Base-by-base conservation (phyloP, 2,797 vertebrate species). In the Pagetopsis macropterus region DNA sequence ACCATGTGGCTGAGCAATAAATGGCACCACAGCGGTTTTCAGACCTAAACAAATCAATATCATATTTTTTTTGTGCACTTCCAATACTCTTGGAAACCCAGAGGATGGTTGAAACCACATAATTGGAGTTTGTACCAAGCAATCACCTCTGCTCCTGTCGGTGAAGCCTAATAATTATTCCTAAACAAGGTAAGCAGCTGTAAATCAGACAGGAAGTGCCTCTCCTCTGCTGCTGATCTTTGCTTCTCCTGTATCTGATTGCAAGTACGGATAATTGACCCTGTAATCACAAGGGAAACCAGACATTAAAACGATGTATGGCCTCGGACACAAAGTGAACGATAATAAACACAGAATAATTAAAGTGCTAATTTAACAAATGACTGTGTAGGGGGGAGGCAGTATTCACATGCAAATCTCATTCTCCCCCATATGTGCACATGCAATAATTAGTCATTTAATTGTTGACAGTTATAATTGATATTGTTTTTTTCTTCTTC, bases 341-440 rank as follows among this genome's bases (percentile, higher is more conserved):
- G 57, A 82, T 72, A 82, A 77, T 56, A 84, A 82, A 71, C 75
- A 31, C 49, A 72, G 51, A 49, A 75, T 78, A 67, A 84, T 86
- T 76, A 84, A 54, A 66, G 51, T 50, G 56, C 9, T 40, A 40
- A 74, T 85, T 65, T 45, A 77, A 72, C 61, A 70, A 51, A 68
- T 59, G 70, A 59, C 51, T 51, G 50, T 17, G 58, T 9, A 17
- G 17, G 58, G n/a, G 23, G 67, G 54, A n/a, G 55, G 3, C 12
- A 9, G 3, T 13, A 21, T 40, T 69, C 59, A 77, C 37, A 52
- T 4, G 52, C 19, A 66, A 52, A 70, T 65, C 55, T 56, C 19
- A 46, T 50, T 61, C 27, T 64, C 44, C 56, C 43, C 58, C 43
- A 59, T 33, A 46, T 55, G 49, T 31, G 27, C 40, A 65, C 27